A percentile compares a stretch with the other conserved stretches of the same genome.
Conservation (phyloP, 2,113 vertebrate species). For the Chloropsis hardwickii region DNA sequence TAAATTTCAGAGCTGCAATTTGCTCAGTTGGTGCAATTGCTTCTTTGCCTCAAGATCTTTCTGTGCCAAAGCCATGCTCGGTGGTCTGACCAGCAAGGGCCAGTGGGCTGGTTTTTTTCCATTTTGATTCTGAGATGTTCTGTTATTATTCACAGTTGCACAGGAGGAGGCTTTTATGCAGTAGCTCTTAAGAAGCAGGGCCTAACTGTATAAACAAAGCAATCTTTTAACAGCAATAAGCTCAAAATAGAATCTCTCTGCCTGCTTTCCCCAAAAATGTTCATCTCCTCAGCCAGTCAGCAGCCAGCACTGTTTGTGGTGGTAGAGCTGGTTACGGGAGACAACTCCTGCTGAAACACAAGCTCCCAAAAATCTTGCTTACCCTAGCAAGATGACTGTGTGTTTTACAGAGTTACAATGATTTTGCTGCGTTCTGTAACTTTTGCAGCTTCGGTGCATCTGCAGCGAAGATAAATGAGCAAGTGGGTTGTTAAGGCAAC, state of each 20-base stretch:
- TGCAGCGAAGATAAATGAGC: background rate
- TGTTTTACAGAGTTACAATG: background rate
- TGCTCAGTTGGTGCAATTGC: background rate
- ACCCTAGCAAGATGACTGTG: background rate
- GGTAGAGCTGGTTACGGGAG: background rate
- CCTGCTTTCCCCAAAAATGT: background rate
- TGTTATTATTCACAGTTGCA: background rate
- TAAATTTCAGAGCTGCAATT: background rate
- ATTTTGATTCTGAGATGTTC: background rate
- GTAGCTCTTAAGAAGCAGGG: background rate
- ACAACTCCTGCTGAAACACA: background rate
- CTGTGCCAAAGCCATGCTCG: accelerated
- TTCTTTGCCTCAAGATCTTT: background rate
- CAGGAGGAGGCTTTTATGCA: background rate
- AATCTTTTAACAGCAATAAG: background rate
- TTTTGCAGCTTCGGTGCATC: background rate
- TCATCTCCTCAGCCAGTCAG: background rate
- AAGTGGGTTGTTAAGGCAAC: background rate
- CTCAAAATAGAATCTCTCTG: background rate
- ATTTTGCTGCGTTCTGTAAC: constrained; percentile 5
- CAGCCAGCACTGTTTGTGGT: background rate
- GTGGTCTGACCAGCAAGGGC: background rate
- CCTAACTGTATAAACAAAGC: background rate
- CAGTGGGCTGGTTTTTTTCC: background rate
- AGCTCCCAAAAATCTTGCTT: background rate